Evolutionary conservation across 2,113 vertebrate genomes (phyloP).

Genomic region (Apeltes quadracus): DNA sequence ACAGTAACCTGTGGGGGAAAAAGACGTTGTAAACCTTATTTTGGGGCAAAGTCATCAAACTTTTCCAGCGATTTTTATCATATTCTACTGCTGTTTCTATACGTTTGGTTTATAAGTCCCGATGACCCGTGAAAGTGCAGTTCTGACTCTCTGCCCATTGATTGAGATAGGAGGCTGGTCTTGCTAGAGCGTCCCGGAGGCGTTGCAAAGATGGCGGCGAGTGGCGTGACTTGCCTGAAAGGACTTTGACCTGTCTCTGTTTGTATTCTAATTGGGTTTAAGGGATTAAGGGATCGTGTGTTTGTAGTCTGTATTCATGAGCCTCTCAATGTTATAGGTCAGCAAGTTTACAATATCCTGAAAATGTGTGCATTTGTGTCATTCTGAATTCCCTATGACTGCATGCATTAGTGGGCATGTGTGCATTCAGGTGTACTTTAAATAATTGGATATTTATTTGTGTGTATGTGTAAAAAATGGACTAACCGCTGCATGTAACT

Average conservation of each 20-base stretch:
- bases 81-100: too few relatives aligned
- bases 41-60: too few relatives aligned
- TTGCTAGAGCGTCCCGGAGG: too few relatives aligned
- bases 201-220: too few relatives aligned
- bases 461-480: constrained; percentile 8
- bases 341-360: constrained; percentile 46
- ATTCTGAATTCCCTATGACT: background rate
- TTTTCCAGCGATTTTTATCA: too few relatives aligned
- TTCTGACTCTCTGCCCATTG: too few relatives aligned
- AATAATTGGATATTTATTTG: constrained; percentile 29
- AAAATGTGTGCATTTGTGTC: constrained; percentile 1
- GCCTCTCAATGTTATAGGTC: constrained; percentile 42
- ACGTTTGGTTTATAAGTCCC: too few relatives aligned
- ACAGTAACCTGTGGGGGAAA: too few relatives aligned
- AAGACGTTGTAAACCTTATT: too few relatives aligned
- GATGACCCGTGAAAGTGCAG: too few relatives aligned
- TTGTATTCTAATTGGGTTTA: constrained; percentile 46
- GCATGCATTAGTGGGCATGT: constrained; percentile 21
- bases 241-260: constrained; percentile 36
- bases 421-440: constrained; percentile 17
- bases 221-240: too few relatives aligned
- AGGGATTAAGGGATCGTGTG: constrained; percentile 43
- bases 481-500: constrained; percentile 1
- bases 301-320: constrained; percentile 48
- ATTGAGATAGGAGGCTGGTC: too few relatives aligned